Evolutionary conservation across 2,113 vertebrate genomes (phyloP).

Genomic region (Apus apus): DNA sequence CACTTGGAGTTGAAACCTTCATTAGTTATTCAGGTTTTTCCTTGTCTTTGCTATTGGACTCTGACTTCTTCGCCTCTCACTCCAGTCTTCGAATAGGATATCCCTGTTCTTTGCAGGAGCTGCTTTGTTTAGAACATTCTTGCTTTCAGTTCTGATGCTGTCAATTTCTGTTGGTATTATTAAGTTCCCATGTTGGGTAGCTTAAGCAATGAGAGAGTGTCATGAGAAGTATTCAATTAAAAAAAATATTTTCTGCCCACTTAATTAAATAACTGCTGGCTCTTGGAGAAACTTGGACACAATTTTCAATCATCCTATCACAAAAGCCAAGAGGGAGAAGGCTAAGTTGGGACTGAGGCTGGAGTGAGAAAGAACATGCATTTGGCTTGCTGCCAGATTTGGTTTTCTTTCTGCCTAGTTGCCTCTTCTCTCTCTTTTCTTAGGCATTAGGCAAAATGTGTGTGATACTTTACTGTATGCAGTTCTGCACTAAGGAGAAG

Average conservation of each 20-base stretch:
- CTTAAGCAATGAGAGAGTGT: background rate
- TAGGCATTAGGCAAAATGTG: background rate
- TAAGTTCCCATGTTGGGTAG: background rate
- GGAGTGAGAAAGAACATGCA: background rate
- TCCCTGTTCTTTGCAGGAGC: background rate
- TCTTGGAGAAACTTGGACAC: background rate
- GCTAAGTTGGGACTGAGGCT: background rate
- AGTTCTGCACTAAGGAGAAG: background rate
- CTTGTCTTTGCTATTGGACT: background rate
- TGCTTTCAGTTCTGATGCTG: background rate
- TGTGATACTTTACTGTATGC: background rate
- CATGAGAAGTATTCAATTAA: background rate
- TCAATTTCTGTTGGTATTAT: background rate
- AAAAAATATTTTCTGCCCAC: background rate
- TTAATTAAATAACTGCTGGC: background rate
- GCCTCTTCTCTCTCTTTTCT: background rate
- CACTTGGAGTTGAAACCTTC: background rate
- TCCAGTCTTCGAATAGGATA: background rate
- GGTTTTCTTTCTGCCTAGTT: background rate
- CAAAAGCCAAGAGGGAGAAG: background rate
- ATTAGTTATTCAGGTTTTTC: background rate
- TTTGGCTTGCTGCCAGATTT: background rate
- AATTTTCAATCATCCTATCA: background rate
- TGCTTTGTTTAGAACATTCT: background rate
- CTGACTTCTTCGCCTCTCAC: background rate